Percentiles rank a stretch among this genome's conserved stretches.
Evolutionary conservation across 1,140 invertebrate species (phyloP).

Genomic region (Tribolium madens): DNA sequence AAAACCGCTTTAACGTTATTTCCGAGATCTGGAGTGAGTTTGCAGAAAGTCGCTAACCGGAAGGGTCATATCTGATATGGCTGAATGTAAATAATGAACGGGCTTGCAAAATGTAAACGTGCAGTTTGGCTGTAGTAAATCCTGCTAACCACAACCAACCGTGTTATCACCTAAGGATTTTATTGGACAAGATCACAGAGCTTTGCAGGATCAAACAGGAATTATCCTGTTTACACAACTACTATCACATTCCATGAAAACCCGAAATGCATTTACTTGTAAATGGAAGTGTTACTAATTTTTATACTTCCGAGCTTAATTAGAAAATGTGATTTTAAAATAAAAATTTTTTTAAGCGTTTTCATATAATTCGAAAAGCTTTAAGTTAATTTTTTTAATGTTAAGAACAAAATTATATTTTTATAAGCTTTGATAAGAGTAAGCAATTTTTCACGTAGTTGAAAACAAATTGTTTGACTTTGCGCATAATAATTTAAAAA

Average conservation of each 20-base stretch:
- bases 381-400: too few relatives aligned
- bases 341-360: too few relatives aligned
- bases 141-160: slow-evolving; percentile 3
- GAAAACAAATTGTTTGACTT: neutral
- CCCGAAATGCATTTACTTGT: too few relatives aligned
- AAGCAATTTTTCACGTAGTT: too few relatives aligned
- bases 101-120: slow-evolving; percentile 1
- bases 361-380: too few relatives aligned
- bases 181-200: slow-evolving; percentile 33
- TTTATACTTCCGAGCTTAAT: too few relatives aligned
- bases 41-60: neutral
- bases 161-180: slow-evolving; percentile 34
- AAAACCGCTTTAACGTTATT: slow-evolving; percentile 23
- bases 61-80: slow-evolving; percentile 16
- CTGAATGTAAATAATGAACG: slow-evolving; percentile 7
- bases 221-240: neutral
- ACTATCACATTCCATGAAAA: too few relatives aligned
- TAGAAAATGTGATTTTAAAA: too few relatives aligned
- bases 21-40: neutral
- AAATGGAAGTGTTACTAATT: too few relatives aligned
- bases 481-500: neutral
- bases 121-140: slow-evolving; percentile 1
- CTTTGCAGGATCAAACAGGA: slow-evolving; percentile 16
- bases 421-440: too few relatives aligned
- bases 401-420: too few relatives aligned